Conservation (phyloP, 2,797 vertebrate genomes). For the Lacerta bilineata region DNA sequence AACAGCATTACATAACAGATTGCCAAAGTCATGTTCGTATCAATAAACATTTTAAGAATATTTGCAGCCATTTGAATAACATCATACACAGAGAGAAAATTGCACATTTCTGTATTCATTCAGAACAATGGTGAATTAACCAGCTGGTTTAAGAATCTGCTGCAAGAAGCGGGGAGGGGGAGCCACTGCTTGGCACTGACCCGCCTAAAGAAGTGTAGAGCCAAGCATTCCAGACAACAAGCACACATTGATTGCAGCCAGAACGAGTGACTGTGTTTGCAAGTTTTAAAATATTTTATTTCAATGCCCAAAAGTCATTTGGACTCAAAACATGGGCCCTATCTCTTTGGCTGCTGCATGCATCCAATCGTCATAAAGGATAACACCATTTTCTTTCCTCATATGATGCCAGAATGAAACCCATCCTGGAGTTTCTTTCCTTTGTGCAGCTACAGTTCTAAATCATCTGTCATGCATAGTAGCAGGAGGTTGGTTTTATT, state of each 20-base stretch:
- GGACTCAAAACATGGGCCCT: slow-evolving; percentile 9
- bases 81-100: neutral
- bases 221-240: slow-evolving; percentile 34
- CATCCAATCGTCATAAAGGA: slow-evolving; percentile 12
- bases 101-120: neutral
- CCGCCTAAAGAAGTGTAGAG: slow-evolving; percentile 29
- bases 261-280: slow-evolving; percentile 19
- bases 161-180: neutral
- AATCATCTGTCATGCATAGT: neutral
- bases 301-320: slow-evolving; percentile 32
- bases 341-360: neutral
- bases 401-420: slow-evolving; percentile 42
- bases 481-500: slow-evolving; percentile 33
- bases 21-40: neutral
- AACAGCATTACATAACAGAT: too few relatives aligned
- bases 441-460: slow-evolving; percentile 28
- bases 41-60: neutral
- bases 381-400: slow-evolving; percentile 26
- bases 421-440: slow-evolving; percentile 25
- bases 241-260: neutral
- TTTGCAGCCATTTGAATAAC: neutral
- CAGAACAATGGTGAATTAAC: neutral
- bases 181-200: slow-evolving; percentile 6
- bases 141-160: slow-evolving; percentile 8
- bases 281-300: slow-evolving; percentile 42